phyloP scores from a whole-genome alignment of 2,113 vertebrate genomes.

The Aix galericulata region DNA sequence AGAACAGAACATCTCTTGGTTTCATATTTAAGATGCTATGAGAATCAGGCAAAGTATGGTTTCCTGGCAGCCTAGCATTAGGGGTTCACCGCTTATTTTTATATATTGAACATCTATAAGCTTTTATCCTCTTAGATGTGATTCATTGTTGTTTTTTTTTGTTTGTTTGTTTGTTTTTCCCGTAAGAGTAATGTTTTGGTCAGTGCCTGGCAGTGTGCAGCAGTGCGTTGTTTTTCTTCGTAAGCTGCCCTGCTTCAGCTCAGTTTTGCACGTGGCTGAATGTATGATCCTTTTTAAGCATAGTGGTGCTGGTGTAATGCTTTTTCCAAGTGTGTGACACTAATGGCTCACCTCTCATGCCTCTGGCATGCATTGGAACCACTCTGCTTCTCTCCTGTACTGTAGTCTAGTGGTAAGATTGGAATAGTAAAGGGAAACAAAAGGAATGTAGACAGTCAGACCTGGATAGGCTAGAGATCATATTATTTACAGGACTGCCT shows the following conservation, averaged over 20 bases:
- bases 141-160: not conserved
- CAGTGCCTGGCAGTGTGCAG: not conserved
- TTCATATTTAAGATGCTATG: not conserved
- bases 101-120: not conserved
- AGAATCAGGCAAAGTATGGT: not conserved
- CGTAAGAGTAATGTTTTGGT: not conserved
- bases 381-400: not conserved
- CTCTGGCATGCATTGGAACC: not conserved
- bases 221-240: not conserved
- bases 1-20: not conserved
- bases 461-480: not conserved
- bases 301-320: not conserved
- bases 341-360: not conserved
- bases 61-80: not conserved
- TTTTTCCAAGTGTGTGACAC: not conserved
- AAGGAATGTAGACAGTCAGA: not conserved
- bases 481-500: not conserved
- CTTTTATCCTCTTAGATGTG: not conserved
- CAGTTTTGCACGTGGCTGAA: not conserved
- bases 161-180: no score
- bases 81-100: not conserved
- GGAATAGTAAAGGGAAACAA: not conserved
- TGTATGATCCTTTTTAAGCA: not conserved
- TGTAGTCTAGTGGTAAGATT: not conserved
- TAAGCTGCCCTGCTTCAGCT: not conserved